These are phyloP conservation scores for Thysanoteuthis rhombus DNA, from an alignment of 2,888 invertebrate genomes.

Conservation along the genomic window DNA sequence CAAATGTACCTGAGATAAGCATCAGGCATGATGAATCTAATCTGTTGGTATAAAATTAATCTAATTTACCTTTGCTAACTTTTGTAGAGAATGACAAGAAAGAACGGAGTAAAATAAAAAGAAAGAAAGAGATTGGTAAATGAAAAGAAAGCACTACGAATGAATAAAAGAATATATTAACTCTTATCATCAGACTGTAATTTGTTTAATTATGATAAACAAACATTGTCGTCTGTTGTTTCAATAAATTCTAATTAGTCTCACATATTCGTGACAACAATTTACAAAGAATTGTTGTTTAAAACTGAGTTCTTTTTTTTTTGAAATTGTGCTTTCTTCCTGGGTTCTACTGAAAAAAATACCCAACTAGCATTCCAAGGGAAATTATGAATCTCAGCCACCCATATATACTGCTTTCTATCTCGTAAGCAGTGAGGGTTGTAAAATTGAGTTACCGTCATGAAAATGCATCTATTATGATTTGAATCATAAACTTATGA, in stretches of 20 bases:
- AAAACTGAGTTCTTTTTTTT: no score
- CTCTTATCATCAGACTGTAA: not conserved
- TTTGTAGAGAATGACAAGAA: not conserved
- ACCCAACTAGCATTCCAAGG: no score
- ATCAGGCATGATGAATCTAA: not conserved
- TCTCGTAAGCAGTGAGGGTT: no score
- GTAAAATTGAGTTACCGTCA: no score
- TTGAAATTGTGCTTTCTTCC: no score
- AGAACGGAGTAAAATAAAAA: not conserved
- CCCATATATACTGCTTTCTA: no score
- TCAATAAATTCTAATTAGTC: not conserved
- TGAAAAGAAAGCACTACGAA: not conserved
- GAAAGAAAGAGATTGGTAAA: not conserved
- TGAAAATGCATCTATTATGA: no score
- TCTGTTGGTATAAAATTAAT: not conserved
- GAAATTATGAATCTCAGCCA: no score
- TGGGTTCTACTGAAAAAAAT: no score
- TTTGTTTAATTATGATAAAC: not conserved
- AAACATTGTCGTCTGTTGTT: not conserved
- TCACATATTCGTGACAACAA: not conserved
- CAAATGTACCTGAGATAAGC: not conserved
- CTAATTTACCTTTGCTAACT: constrained; percentile 12
- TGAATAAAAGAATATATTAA: not conserved
- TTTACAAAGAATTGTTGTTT: not conserved
- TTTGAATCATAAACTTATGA: no score